These are phyloP conservation scores for Struthidea cinerea DNA, from an alignment of 2,113 vertebrate genomes.

Conservation along the genomic window DNA sequence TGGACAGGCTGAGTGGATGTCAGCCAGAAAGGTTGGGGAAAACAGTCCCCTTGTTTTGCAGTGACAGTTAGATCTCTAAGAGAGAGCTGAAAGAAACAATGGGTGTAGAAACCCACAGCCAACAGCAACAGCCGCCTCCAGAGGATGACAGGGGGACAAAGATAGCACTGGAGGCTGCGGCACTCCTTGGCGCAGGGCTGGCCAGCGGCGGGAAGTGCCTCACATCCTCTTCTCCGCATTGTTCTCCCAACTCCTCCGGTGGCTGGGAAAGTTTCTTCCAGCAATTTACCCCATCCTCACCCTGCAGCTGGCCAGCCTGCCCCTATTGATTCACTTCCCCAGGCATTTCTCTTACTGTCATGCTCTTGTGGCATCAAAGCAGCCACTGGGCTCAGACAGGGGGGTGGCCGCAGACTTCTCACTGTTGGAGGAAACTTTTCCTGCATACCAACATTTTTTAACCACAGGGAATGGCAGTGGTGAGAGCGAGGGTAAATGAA, in stretches of 20 bases:
- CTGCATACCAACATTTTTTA: constrained; percentile 25
- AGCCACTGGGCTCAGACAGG: not conserved
- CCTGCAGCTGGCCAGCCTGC: constrained; percentile 47
- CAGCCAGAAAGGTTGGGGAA: not conserved
- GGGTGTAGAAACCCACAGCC: not conserved
- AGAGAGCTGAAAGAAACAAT: not conserved
- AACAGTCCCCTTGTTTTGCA: not conserved
- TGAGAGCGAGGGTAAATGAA: not conserved
- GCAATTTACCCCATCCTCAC: constrained; percentile 47
- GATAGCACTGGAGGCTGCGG: constrained; percentile 4
- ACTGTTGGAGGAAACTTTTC: not conserved
- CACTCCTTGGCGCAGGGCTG: constrained; percentile 26
- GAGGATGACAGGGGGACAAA: not conserved
- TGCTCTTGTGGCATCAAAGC: constrained; percentile 41
- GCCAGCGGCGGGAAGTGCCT: constrained; percentile 47
- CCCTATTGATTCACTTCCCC: constrained; percentile 53
- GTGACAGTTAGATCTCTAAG: not conserved
- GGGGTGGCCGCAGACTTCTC: not conserved
- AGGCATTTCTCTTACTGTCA: constrained; percentile 58
- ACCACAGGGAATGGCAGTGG: not conserved
- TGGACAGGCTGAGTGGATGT: not conserved
- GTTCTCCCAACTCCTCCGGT: constrained; percentile 53
- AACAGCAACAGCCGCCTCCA: not conserved
- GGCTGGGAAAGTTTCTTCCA: constrained; percentile 66
- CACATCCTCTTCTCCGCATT: constrained; percentile 62